Base-by-base conservation (phyloP, 2,113 vertebrate species). In the Indicator indicator region DNA sequence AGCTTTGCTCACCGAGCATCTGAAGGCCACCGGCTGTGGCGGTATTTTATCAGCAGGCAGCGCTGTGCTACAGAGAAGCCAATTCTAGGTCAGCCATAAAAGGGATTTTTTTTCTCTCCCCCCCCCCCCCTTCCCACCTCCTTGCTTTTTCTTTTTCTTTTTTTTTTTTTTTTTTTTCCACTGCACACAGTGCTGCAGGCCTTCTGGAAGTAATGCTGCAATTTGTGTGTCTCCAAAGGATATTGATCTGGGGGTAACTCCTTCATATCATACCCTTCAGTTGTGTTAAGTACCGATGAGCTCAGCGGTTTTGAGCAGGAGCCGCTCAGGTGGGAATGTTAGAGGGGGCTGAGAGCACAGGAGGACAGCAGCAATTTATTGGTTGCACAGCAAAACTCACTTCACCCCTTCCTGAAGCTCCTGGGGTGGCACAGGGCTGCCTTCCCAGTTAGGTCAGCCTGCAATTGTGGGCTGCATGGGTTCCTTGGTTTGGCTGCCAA, bases 21-120 rank as follows among this genome's bases (percentile, higher is more conserved):
- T 69, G 62, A 79, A 83, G 92, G 77, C 87, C 81, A 27, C 92
- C 11, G 19, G 90, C 96, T 97, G 96, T 95, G 94, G 77, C 79
- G 27, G 88, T 74, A 19, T 94, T 94, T 96, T 96, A 96, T 94
- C 96, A 96, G 78, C 86, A 97, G 93, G 95, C 93, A 95, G 95
- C 96, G 96, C 97, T 97, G 95, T 94, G 92, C 95, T 92, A 90
- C 96, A 82, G 88, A 95, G 88, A 94, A 93, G 93, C 94, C 4
- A 59, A 97, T 97, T 97, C 96, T 96, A 91, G 95, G 96, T 93
- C 97, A 97, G 56, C 28, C 48, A 83, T 95, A 94, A 97, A 97
- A 97, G 86, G 89, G 65, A 92, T 69, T 58, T 46, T 15, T 58
- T n/a, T 27, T 21, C 26, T 9, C 0, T 0, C 2, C 10, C 12